Conservation (phyloP, 2,113 vertebrate genomes). For the Aplodontia rufa region DNA sequence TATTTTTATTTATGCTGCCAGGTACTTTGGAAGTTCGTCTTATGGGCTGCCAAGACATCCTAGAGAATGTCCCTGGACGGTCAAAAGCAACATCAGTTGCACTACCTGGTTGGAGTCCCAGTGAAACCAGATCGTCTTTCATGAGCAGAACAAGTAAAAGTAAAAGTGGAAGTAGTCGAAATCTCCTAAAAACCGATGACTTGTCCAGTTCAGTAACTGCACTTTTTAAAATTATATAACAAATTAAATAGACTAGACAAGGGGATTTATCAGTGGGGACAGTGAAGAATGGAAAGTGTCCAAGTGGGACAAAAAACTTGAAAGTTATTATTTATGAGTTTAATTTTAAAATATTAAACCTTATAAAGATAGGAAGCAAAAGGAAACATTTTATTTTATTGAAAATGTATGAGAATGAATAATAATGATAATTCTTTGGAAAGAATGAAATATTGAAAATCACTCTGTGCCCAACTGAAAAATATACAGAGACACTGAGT, state of each 20-base stretch:
- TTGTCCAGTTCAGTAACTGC: slow-evolving; percentile 94
- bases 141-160: slow-evolving; percentile 96
- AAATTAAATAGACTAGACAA: not conserved
- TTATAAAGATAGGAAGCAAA: not conserved
- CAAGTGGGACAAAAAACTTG: not conserved
- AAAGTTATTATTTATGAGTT: slow-evolving; percentile 25
- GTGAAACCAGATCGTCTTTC: slow-evolving; percentile 96
- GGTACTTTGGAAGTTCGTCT: slow-evolving; percentile 98
- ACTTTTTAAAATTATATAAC: slow-evolving; percentile 58
- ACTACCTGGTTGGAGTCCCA: slow-evolving; percentile 97
- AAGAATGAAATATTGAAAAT: not conserved
- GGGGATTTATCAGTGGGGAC: not conserved
- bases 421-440: slow-evolving; percentile 9
- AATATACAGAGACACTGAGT: not conserved
- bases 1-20: slow-evolving; percentile 73
- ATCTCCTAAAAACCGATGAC: slow-evolving; percentile 96
- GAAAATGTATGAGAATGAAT: not conserved
- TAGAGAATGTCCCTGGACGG: slow-evolving; percentile 97
- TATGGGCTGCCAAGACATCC: slow-evolving; percentile 99
- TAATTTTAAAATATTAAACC: slow-evolving; percentile 29
- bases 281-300: not conserved
- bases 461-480: not conserved
- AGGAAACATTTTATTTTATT: not conserved
- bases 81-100: slow-evolving; percentile 94
- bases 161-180: slow-evolving; percentile 93